A percentile compares a stretch with the other conserved stretches of the same genome.
phyloP scores from a whole-genome alignment of 1,140 invertebrate species.

The Neodiprion pinetum region DNA sequence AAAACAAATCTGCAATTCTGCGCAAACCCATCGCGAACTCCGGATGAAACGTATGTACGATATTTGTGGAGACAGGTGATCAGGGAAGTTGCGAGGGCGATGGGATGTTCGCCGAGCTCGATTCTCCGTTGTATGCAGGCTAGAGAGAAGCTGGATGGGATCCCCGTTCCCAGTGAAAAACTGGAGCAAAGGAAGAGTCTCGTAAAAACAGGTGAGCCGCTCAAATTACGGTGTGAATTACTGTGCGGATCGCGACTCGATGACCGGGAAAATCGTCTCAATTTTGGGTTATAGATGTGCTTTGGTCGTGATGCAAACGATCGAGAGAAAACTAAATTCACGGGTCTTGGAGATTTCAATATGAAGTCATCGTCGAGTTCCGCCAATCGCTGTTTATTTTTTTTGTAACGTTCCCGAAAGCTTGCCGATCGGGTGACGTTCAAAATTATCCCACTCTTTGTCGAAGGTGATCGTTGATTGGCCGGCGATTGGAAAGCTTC shows the following conservation, averaged over 20 bases:
- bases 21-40: background rate
- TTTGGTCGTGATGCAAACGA: background rate
- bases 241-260: background rate
- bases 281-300: background rate
- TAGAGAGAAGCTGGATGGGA: constrained; percentile 20
- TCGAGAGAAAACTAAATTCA: background rate
- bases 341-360: background rate
- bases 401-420: no score
- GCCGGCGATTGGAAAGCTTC: no score
- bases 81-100: constrained; percentile 3
- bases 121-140: constrained; percentile 24
- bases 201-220: constrained; percentile 24
- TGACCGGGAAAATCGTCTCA: background rate
- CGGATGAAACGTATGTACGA: background rate
- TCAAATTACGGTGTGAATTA: constrained; percentile 11
- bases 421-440: no score
- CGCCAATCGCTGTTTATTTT: background rate
- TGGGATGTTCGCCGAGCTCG: constrained; percentile 30
- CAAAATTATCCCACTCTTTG: no score
- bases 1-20: background rate
- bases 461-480: no score
- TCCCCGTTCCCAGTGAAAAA: background rate
- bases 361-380: background rate
- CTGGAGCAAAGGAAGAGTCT: constrained; percentile 20
- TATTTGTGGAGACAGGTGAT: background rate